Evolutionary conservation across 2,797 vertebrate species (phyloP).

Genomic region (Sebastes aleutianus): DNA sequence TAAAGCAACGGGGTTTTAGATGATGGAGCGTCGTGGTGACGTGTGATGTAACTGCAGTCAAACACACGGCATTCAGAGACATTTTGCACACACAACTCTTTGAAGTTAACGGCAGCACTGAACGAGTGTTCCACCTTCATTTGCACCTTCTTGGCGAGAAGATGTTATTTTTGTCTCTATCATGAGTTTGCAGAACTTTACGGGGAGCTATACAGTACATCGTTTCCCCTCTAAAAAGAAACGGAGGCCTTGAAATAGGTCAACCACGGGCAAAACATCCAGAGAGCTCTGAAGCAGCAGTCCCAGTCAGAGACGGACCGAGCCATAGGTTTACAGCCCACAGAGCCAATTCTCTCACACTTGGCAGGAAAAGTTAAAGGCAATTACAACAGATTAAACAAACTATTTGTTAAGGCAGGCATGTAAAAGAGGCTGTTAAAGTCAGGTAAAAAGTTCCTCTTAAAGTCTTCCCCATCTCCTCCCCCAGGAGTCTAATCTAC

Average conservation of each 20-base stretch:
- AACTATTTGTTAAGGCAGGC: slow-evolving; percentile 53
- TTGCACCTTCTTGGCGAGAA: neutral
- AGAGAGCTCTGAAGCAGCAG: slow-evolving; percentile 10
- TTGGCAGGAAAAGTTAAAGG: slow-evolving; percentile 52
- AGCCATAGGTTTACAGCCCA: slow-evolving; percentile 36
- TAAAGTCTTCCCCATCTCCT: slow-evolving; percentile 39
- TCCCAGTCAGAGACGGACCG: slow-evolving; percentile 2
- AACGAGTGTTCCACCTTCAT: neutral
- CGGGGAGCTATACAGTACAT: neutral
- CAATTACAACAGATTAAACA: slow-evolving; percentile 65
- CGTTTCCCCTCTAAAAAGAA: slow-evolving; percentile 13
- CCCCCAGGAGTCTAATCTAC: slow-evolving; percentile 49
- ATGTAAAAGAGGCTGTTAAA: slow-evolving; percentile 61
- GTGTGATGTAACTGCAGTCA: neutral
- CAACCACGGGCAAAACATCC: slow-evolving; percentile 13
- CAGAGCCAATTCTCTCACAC: slow-evolving; percentile 30
- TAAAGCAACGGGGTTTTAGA: neutral
- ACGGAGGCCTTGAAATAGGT: slow-evolving; percentile 14
- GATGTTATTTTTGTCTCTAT: neutral
- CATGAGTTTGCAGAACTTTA: neutral
- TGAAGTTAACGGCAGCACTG: neutral
- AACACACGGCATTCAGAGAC: neutral
- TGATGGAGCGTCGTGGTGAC: neutral
- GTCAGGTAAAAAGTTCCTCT: slow-evolving; percentile 58
- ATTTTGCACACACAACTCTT: neutral